These are phyloP conservation scores for Andricus quercusramuli DNA, from an alignment of 2,888 invertebrate genomes.

Conservation along the genomic window DNA sequence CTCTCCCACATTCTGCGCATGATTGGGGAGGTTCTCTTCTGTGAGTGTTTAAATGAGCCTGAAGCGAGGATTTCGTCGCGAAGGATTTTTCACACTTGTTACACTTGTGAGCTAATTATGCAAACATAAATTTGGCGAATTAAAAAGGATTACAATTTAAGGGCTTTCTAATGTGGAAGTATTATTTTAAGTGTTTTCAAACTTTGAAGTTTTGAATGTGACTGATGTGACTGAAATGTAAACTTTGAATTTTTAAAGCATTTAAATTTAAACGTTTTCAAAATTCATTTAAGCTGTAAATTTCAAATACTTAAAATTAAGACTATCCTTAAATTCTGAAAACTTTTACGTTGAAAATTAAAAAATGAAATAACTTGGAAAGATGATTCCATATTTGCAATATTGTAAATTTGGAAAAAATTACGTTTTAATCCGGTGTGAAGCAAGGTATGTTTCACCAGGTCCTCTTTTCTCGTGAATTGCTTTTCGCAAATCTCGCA, in stretches of 20 bases:
- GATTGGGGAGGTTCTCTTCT: constrained; percentile 87
- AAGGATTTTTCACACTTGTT: constrained; percentile 84
- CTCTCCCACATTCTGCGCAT: constrained; percentile 88
- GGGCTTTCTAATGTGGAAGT: neutral
- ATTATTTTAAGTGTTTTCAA: neutral
- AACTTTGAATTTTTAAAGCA: neutral
- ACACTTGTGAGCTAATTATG: constrained; percentile 71
- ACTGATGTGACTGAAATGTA: too few species aligned
- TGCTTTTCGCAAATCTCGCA: constrained; percentile 82
- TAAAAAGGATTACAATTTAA: neutral
- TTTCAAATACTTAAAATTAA: too few species aligned
- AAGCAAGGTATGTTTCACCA: constrained; percentile 81
- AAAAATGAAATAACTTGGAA: neutral
- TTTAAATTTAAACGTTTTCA: neutral
- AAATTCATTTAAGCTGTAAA: too few species aligned
- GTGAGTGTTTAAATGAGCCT: constrained; percentile 86
- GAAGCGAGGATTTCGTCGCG: constrained; percentile 84
- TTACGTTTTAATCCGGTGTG: constrained; percentile 83
- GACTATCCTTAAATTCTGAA: neutral
- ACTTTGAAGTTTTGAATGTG: neutral
- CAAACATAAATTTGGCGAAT: neutral
- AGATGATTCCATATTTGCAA: neutral
- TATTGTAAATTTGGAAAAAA: constrained; percentile 51
- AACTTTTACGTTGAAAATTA: neutral
- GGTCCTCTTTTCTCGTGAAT: constrained; percentile 83